Conservation (phyloP, 2,888 invertebrate genomes). For the Andrena praecox region DNA sequence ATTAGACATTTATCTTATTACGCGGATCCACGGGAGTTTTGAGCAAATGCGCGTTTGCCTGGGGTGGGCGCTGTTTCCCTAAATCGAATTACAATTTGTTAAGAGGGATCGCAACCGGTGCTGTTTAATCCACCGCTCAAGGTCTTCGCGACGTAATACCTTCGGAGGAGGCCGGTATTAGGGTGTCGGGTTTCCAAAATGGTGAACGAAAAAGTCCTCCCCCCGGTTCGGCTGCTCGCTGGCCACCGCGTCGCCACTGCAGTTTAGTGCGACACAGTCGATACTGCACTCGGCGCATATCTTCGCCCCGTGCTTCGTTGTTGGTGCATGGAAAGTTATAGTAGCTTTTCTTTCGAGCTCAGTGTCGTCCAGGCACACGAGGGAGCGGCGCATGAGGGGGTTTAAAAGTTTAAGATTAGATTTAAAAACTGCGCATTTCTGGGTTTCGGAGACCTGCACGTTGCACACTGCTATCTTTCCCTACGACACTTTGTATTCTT, state of each 20-base stretch:
- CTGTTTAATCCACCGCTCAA: conserved; percentile 32
- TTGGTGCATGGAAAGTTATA: not conserved
- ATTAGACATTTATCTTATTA: conserved; percentile 43
- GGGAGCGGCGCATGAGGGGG: no score
- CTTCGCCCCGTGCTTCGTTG: no score
- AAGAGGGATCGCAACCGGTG: conserved; percentile 24
- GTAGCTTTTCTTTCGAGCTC: not conserved
- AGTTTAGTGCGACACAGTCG: conserved; percentile 31
- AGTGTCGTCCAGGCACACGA: not conserved
- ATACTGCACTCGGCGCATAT: not conserved
- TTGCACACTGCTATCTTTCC: no score
- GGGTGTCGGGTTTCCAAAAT: conserved; percentile 20
- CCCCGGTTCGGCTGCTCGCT: not conserved
- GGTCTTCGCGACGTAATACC: conserved; percentile 39
- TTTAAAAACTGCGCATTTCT: no score
- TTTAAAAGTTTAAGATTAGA: no score
- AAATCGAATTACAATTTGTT: conserved; percentile 51
- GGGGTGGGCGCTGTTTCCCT: not conserved
- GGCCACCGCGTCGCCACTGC: conserved; percentile 43
- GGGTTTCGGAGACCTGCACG: no score
- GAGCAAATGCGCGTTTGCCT: not conserved
- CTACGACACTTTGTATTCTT: no score
- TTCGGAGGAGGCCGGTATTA: not conserved
- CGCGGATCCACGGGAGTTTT: not conserved
- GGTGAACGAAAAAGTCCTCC: conserved; percentile 8